phyloP scores from a whole-genome alignment of 2,888 invertebrate species.

The Apamea monoglypha region DNA sequence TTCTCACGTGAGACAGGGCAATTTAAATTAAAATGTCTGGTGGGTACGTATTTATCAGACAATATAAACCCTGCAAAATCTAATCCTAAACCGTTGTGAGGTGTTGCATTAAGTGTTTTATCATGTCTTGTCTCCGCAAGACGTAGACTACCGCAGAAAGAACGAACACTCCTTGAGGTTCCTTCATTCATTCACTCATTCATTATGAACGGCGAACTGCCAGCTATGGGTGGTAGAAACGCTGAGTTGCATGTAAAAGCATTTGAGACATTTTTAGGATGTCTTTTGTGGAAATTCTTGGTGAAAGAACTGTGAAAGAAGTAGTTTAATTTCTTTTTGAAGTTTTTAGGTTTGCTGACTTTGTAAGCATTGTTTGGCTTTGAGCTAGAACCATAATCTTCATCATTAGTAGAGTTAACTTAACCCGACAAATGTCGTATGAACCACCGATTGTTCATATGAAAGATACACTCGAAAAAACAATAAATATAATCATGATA shows the following conservation, averaged over 20 bases:
- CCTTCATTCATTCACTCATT: conserved; percentile 59
- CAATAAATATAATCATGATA: neutral
- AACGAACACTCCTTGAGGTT: conserved; percentile 55
- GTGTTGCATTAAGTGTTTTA: conserved; percentile 63
- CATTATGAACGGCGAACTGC: conserved; percentile 53
- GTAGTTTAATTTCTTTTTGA: neutral
- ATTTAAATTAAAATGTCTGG: conserved; percentile 15
- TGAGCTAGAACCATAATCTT: neutral
- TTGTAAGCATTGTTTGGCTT: neutral
- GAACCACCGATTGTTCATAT: neutral
- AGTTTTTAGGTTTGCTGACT: conserved; percentile 2
- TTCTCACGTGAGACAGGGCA: neutral
- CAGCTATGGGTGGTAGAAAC: conserved; percentile 42
- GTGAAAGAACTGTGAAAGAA: conserved; percentile 21
- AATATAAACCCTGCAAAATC: conserved; percentile 22
- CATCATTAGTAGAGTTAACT: neutral
- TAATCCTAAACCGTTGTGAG: conserved; percentile 41
- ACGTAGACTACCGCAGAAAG: conserved; percentile 54
- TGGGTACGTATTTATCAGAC: neutral
- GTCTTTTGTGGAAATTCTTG: conserved; percentile 30
- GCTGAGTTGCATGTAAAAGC: conserved; percentile 56
- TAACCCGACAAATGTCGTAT: neutral
- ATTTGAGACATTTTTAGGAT: conserved; percentile 42
- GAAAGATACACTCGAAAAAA: neutral
- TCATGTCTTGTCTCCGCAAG: conserved; percentile 57